These are phyloP conservation scores for Ennomos erosarius DNA, from an alignment of 2,888 invertebrate species.

Conservation along the genomic window DNA sequence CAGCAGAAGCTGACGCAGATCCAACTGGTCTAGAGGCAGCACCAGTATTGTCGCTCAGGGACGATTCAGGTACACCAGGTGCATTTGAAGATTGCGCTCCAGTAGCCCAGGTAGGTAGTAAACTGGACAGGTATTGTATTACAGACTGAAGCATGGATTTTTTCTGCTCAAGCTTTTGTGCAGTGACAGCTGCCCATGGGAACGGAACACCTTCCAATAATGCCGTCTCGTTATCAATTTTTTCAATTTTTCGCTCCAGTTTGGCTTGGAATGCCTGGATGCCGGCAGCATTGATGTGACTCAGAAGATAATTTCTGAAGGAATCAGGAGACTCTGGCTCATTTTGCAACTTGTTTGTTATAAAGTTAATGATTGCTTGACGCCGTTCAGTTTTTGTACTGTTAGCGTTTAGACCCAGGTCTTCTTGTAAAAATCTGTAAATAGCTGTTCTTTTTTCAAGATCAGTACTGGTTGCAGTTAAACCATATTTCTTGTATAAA, in stretches of 20 bases:
- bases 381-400: conserved; percentile 71
- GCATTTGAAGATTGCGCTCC: conserved; percentile 40
- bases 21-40: conserved; percentile 3
- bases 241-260: conserved; percentile 65
- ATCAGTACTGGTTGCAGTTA: conserved; percentile 58
- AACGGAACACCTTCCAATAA: conserved; percentile 60
- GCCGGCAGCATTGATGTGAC: conserved; percentile 62
- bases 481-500: conserved; percentile 68
- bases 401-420: conserved; percentile 63
- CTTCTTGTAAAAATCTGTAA: conserved; percentile 64
- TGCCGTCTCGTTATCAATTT: conserved; percentile 67
- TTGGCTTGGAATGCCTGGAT: conserved; percentile 62
- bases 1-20: conserved; percentile 6
- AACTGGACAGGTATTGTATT: conserved; percentile 60
- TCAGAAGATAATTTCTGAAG: conserved; percentile 61
- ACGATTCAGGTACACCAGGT: too few species aligned
- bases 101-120: conserved; percentile 67
- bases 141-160: conserved; percentile 64
- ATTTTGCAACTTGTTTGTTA: conserved; percentile 62
- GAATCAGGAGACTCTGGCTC: conserved; percentile 51
- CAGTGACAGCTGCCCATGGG: conserved; percentile 61
- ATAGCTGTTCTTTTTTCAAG: conserved; percentile 65
- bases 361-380: conserved; percentile 65
- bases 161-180: conserved; percentile 63
- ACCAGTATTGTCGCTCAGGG: background rate